Evolutionary conservation across 1,140 invertebrate species (phyloP).

Genomic region (Trissolcus basalis): DNA sequence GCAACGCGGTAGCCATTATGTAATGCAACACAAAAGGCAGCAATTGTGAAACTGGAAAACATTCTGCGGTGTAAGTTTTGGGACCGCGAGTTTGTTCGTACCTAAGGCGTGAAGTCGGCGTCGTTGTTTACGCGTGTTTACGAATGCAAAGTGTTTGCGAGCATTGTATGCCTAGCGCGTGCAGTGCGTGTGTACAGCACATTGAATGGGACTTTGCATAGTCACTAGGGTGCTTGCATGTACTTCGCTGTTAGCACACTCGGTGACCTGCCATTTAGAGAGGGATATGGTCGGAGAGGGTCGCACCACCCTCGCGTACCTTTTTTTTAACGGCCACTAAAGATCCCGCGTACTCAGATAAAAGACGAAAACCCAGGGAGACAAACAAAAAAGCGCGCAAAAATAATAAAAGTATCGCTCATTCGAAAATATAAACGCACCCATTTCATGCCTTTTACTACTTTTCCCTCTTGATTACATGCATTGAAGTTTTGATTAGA

Average conservation of each 20-base stretch:
- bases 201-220: constrained; percentile 69
- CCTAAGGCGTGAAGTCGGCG: constrained; percentile 71
- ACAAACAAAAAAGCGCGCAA: constrained; percentile 15
- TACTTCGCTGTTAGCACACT: constrained; percentile 71
- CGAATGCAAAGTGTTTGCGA: constrained; percentile 76
- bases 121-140: constrained; percentile 75
- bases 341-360: constrained; percentile 35
- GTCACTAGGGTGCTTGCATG: constrained; percentile 65
- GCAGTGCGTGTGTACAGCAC: constrained; percentile 66
- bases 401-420: constrained; percentile 10
- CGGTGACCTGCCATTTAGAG: constrained; percentile 73
- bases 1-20: no score
- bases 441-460: background rate
- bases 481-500: no score
- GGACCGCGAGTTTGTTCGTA: constrained; percentile 35
- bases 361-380: constrained; percentile 37
- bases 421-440: background rate
- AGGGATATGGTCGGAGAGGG: constrained; percentile 58
- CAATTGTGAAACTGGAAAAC: no score
- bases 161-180: constrained; percentile 70
- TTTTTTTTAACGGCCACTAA: constrained; percentile 49
- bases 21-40: no score
- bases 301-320: constrained; percentile 46
- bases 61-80: no score
- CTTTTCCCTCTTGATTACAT: no score